These are phyloP conservation scores for Lithophane semibrunnea DNA, from an alignment of 2,888 invertebrate genomes.

Conservation along the genomic window DNA sequence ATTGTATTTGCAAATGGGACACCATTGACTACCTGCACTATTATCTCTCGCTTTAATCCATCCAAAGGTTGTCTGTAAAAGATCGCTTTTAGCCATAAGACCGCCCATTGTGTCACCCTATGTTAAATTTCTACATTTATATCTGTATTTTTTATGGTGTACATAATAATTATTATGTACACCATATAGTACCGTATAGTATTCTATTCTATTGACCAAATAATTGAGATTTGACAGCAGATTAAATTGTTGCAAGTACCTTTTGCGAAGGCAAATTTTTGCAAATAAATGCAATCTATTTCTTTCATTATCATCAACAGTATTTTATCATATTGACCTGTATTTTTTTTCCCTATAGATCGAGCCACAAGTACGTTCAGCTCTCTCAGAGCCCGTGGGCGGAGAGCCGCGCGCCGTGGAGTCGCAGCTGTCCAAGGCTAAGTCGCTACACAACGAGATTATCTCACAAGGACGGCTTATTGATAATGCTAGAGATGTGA, in stretches of 20 bases:
- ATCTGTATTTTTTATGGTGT: too few species aligned
- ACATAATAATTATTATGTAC: too few species aligned
- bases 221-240: background rate
- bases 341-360: slow-evolving; percentile 72
- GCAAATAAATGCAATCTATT: background rate
- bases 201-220: too few species aligned
- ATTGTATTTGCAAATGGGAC: too few species aligned
- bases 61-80: too few species aligned
- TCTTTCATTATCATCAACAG: background rate
- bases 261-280: background rate
- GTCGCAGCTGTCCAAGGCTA: slow-evolving; percentile 95
- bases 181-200: too few species aligned
- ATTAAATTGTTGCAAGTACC: background rate
- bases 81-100: too few species aligned
- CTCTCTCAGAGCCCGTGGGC: slow-evolving; percentile 95
- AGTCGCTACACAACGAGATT: slow-evolving; percentile 96
- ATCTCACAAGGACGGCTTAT: slow-evolving; percentile 96
- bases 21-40: too few species aligned
- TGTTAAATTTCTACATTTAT: too few species aligned
- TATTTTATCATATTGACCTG: background rate
- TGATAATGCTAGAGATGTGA: slow-evolving; percentile 94
- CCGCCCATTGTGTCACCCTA: too few species aligned
- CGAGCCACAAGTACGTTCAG: slow-evolving; percentile 94
- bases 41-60: too few species aligned
- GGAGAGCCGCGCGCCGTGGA: slow-evolving; percentile 97